Evolutionary conservation across 1,140 invertebrate genomes (phyloP).

Genomic region (Bursaphelenchus mucronatus): DNA sequence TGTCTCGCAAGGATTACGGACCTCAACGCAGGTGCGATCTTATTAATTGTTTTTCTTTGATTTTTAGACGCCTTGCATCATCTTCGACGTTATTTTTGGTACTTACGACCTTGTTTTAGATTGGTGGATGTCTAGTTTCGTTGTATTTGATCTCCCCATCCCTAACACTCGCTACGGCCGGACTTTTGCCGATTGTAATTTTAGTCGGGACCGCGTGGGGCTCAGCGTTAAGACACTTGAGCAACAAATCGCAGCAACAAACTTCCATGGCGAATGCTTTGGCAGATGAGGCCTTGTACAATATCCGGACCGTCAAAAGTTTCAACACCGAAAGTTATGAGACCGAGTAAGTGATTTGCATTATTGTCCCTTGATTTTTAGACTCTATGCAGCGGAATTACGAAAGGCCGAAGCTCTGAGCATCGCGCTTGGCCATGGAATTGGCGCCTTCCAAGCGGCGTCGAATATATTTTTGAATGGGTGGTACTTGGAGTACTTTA

Average conservation of each 20-base stretch:
- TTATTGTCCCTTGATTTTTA: conserved; percentile 45
- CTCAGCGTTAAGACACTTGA: conserved; percentile 70
- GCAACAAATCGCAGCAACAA: conserved; percentile 75
- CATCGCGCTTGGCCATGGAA: conserved; percentile 77
- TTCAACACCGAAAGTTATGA: conserved; percentile 86
- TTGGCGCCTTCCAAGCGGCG: conserved; percentile 75
- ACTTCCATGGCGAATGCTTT: conserved; percentile 76
- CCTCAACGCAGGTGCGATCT: no score
- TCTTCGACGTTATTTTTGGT: no score
- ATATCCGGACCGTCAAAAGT: conserved; percentile 80
- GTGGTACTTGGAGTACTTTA: conserved; percentile 80
- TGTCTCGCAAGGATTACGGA: no score
- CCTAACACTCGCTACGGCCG: conserved; percentile 75
- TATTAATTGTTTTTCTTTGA: no score
- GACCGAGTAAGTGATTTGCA: conserved; percentile 63
- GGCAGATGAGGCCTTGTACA: conserved; percentile 83
- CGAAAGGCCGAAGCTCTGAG: conserved; percentile 71
- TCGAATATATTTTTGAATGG: conserved; percentile 65
- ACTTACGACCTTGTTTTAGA: no score
- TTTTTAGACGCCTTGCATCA: no score
- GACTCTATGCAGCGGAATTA: conserved; percentile 72
- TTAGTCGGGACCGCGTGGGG: conserved; percentile 73
- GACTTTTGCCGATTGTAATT: conserved; percentile 77
- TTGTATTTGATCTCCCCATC: no score
- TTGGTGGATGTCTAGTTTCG: no score